Evolutionary conservation across 2,113 vertebrate species (phyloP), one percentile per base, ranked within the genome.

Genomic region (Dunckerocampus dactyliophorus): DNA sequence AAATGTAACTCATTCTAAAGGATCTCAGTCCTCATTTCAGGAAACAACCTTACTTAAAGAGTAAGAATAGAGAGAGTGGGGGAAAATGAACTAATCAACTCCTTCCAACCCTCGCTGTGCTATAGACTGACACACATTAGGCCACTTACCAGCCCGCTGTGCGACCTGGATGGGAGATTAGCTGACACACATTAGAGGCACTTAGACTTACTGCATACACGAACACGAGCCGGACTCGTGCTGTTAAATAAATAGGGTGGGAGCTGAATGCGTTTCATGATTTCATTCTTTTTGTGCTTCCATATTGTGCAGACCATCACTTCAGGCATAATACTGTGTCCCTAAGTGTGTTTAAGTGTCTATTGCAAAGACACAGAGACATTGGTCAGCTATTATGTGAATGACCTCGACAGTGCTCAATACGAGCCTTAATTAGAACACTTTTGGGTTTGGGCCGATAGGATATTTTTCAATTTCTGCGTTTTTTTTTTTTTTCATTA

Each of bases 161-260:
- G 67, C 47, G 45, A 55, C 73, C 64, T 61, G 12, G 15, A 20
- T 1, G 43, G 8, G 11, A 61, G 46, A 56, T 57, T 20, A 63
- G 42, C 61, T 20, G 53, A 39, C 62, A 48, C 71, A 65, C 55
- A 51, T 69, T 60, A 57, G 49, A 49, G 48, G 39, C 53, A 42
- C 63, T 65, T 37, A 20, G 14, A 45, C 31, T 66, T 12, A 22
- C 48, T 49, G 48, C 42, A 51, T 19, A 45, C 52, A 48, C 8
- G 16, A 50, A 45, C 52, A 49, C 7, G 17, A 55, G 21, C 53
- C 1, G 8, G 6, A 59, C 46, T 19, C 8, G 2, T 72, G 73
- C 48, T 21, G 47, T 59, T 57, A 21, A 24, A 57, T 60, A n/a
- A 54, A 21, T 62, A 17, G 21, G n/a, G 46, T 8, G 2, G 19